Percentiles rank a stretch among this genome's conserved stretches.
Evolutionary conservation across 2,888 invertebrate species (phyloP).

Genomic region (Achlya flavicornis): DNA sequence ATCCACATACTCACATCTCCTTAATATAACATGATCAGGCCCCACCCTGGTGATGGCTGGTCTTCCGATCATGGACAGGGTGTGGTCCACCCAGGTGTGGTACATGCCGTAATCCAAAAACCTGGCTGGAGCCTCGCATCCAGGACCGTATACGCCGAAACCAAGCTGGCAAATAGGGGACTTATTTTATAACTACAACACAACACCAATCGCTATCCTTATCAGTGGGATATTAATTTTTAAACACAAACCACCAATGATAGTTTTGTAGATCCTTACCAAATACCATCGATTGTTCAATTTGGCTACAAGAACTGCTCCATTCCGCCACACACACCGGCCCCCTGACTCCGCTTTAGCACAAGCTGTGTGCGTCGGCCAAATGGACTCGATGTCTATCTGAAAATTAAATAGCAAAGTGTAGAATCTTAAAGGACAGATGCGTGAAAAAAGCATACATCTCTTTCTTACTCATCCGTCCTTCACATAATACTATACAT

Average conservation of each 20-base stretch:
- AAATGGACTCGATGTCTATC: conserved; percentile 45
- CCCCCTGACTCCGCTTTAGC: conserved; percentile 42
- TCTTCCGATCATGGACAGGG: conserved; percentile 43
- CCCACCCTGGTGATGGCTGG: conserved; percentile 51
- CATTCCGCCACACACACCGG: conserved; percentile 53
- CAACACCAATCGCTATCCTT: too few relatives aligned
- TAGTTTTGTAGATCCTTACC: conserved; percentile 31
- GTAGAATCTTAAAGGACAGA: not conserved
- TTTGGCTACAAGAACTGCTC: conserved; percentile 46
- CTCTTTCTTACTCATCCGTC: too few relatives aligned
- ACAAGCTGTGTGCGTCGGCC: conserved; percentile 55
- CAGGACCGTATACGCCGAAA: conserved; percentile 59
- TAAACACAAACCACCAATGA: too few relatives aligned
- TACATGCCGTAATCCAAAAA: conserved; percentile 60
- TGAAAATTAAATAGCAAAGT: conserved; percentile 20
- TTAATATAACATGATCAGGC: conserved; percentile 45
- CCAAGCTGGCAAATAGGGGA: conserved; percentile 45
- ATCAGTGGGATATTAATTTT: too few relatives aligned
- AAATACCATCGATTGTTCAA: conserved; percentile 44
- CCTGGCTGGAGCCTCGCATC: conserved; percentile 54
- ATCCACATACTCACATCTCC: conserved; percentile 46
- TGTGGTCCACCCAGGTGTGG: conserved; percentile 46
- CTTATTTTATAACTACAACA: too few relatives aligned
- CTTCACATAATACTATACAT: too few relatives aligned
- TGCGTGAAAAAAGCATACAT: not conserved